These are phyloP conservation scores for Chrysemys picta DNA, from an alignment of 2,113 vertebrate species.

Conservation along the genomic window DNA sequence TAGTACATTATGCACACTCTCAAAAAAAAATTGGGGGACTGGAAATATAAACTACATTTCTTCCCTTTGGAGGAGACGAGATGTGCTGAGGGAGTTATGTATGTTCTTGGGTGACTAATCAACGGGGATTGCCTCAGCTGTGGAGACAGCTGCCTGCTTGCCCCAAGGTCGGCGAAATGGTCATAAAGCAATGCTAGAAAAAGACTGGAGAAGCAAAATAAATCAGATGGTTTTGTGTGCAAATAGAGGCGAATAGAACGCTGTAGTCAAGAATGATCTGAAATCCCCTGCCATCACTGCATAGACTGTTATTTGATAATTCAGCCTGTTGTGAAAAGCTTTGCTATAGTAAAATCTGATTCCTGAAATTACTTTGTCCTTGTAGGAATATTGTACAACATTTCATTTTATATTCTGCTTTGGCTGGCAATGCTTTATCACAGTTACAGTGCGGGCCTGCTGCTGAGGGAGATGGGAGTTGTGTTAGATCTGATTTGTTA, in stretches of 20 bases:
- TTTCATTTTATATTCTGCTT: slow-evolving; percentile 65
- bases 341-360: slow-evolving; percentile 64
- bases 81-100: not conserved
- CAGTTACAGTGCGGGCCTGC: slow-evolving; percentile 61
- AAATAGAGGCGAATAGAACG: slow-evolving; percentile 48
- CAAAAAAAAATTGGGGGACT: not conserved
- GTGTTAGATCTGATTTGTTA: slow-evolving; percentile 54
- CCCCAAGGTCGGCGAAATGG: not conserved
- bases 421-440: slow-evolving; percentile 51
- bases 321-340: slow-evolving; percentile 60
- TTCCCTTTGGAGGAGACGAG: fast-evolving
- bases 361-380: slow-evolving; percentile 63
- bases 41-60: not conserved
- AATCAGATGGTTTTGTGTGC: slow-evolving; percentile 33
- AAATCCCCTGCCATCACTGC: slow-evolving; percentile 48
- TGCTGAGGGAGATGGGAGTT: slow-evolving; percentile 58
- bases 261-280: slow-evolving; percentile 38
- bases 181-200: not conserved
- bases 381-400: slow-evolving; percentile 52
- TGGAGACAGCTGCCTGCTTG: slow-evolving; percentile 3
- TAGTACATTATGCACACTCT: not conserved
- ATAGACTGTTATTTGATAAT: slow-evolving; percentile 64
- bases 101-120: not conserved
- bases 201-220: slow-evolving; percentile 36
- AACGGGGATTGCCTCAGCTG: not conserved